Percentiles rank a stretch among this genome's conserved stretches.
phyloP scores from a whole-genome alignment of 2,888 invertebrate species.

The Dione vanillae region DNA sequence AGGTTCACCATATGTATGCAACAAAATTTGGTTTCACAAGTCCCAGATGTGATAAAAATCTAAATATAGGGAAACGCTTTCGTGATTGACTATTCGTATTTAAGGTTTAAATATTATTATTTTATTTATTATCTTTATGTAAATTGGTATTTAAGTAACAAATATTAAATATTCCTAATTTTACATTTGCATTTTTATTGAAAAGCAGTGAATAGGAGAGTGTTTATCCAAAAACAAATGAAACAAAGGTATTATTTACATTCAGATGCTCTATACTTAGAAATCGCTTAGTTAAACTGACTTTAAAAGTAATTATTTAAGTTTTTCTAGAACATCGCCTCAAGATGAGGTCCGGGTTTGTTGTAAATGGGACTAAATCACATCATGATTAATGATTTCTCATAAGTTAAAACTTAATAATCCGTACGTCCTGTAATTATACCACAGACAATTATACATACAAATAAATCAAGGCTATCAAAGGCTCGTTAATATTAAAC shows the following conservation, averaged over 20 bases:
- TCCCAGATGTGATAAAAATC: no score
- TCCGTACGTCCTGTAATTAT: slow-evolving; percentile 31
- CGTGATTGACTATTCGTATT: no score
- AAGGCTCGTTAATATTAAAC: slow-evolving; percentile 46
- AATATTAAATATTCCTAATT: neutral
- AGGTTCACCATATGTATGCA: no score
- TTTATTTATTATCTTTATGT: no score
- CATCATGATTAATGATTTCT: slow-evolving; percentile 34
- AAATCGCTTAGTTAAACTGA: slow-evolving; percentile 15
- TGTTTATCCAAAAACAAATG: no score
- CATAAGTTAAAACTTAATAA: slow-evolving; percentile 33
- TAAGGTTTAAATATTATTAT: no score
- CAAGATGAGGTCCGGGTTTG: slow-evolving; percentile 7
- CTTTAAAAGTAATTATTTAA: slow-evolving; percentile 5
- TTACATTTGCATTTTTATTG: neutral
- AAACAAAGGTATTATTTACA: neutral
- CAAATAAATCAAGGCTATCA: slow-evolving; percentile 51
- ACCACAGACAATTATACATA: slow-evolving; percentile 46
- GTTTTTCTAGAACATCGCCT: slow-evolving; percentile 39
- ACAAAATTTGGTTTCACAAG: no score
- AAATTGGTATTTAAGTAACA: no score
- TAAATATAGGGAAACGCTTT: no score
- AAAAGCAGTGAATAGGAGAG: no score
- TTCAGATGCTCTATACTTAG: neutral
- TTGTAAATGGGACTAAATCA: slow-evolving; percentile 10